Percentiles rank a stretch among this genome's conserved stretches.
phyloP scores from a whole-genome alignment of 53 echinoderm and acorn worm genomes.

The Temnopleurus reevesii region DNA sequence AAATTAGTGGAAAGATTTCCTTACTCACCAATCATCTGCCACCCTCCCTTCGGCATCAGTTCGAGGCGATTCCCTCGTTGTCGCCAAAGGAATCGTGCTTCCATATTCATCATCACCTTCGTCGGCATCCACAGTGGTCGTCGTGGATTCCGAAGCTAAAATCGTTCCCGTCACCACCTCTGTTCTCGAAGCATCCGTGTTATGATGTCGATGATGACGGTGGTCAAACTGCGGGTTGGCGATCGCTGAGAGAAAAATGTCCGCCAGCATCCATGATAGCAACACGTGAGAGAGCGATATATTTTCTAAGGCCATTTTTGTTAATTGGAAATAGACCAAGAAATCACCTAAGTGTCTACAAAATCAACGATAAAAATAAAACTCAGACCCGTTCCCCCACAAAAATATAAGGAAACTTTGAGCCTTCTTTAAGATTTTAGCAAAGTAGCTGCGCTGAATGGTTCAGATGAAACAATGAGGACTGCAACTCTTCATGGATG shows the following conservation, averaged over 20 bases:
- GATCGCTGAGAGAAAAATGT: not conserved
- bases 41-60: not conserved
- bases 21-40: slow-evolving; percentile 30
- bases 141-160: not conserved
- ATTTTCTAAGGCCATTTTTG: not conserved
- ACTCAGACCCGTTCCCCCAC: not conserved
- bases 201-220: not conserved
- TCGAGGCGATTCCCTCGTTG: not conserved
- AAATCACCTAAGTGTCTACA: not conserved
- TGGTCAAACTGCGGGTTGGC: not conserved
- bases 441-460: not conserved
- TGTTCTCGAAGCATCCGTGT: not conserved
- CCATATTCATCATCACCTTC: not conserved
- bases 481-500: not conserved
- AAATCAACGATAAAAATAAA: not conserved
- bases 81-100: not conserved
- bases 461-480: not conserved
- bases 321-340: not conserved
- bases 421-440: not conserved
- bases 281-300: not conserved
- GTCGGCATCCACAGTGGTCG: not conserved
- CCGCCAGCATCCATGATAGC: not conserved
- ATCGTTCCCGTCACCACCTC: not conserved
- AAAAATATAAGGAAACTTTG: not conserved
- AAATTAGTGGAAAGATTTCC: too few relatives aligned